phyloP scores from a whole-genome alignment of 2,113 vertebrate species.

The Ranitomeya variabilis region DNA sequence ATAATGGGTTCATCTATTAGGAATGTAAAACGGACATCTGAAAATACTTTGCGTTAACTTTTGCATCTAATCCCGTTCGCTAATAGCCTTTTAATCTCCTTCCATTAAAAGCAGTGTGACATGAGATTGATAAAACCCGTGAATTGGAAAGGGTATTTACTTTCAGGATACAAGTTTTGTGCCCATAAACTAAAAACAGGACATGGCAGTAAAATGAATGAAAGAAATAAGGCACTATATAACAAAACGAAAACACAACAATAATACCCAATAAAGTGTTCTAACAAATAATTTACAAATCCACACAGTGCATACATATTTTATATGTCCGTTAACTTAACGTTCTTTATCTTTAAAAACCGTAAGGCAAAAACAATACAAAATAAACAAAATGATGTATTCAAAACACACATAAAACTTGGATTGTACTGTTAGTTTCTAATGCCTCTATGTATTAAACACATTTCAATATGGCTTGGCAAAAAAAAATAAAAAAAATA shows the following conservation, averaged over 20 bases:
- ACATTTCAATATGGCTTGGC: slow-evolving; percentile 91
- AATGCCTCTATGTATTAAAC: slow-evolving; percentile 83
- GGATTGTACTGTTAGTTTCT: slow-evolving; percentile 84
- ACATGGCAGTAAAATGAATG: slow-evolving; percentile 90
- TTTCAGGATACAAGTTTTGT: slow-evolving; percentile 69
- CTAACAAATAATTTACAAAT: slow-evolving; percentile 99
- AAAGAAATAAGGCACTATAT: slow-evolving; percentile 91
- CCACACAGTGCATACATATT: slow-evolving; percentile 98
- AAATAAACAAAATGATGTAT: slow-evolving; percentile 89
- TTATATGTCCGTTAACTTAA: slow-evolving; percentile 93
- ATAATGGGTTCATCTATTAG: slow-evolving; percentile 2
- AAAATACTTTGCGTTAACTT: slow-evolving; percentile 11
- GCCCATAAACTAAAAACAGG: slow-evolving; percentile 69
- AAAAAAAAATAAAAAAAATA: slow-evolving; percentile 66
- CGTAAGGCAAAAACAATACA: slow-evolving; percentile 93
- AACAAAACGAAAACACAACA: slow-evolving; percentile 78
- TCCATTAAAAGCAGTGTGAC: slow-evolving; percentile 40
- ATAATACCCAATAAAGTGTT: slow-evolving; percentile 91
- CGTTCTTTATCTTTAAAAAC: slow-evolving; percentile 87
- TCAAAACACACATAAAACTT: slow-evolving; percentile 75
- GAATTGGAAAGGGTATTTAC: slow-evolving; percentile 58
- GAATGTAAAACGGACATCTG: slow-evolving; percentile 29
- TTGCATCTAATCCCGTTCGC: slow-evolving; percentile 47
- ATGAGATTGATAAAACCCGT: slow-evolving; percentile 76
- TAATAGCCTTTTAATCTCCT: slow-evolving; percentile 21